These are phyloP conservation scores for Mormyrops attenuatus DNA, from an alignment of 2,797 vertebrate genomes.

Conservation along the genomic window DNA sequence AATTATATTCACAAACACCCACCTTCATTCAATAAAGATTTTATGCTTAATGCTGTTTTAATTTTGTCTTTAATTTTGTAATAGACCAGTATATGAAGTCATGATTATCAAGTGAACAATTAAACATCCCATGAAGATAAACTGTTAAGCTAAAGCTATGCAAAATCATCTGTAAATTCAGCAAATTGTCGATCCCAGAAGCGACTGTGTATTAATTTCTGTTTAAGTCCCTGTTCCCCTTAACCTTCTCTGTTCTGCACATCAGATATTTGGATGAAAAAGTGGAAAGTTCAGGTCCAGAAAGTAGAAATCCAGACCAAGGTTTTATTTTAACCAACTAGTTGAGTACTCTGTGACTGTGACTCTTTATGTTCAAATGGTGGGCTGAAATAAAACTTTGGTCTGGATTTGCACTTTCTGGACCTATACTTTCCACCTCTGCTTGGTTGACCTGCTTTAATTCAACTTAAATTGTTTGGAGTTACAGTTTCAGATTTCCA, in stretches of 20 bases:
- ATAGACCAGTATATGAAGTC: not conserved
- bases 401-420: not conserved
- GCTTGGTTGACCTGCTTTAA: not conserved
- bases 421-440: not conserved
- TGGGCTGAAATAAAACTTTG: not conserved
- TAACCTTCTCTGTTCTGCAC: not conserved
- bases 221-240: not conserved
- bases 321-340: not conserved
- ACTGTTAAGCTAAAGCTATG: not conserved
- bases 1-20: not conserved
- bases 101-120: conserved; percentile 7
- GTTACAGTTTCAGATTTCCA: not conserved
- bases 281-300: not conserved
- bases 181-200: not conserved
- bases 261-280: not conserved
- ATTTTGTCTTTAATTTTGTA: not conserved
- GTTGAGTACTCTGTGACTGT: not conserved
- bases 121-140: not conserved
- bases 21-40: not conserved
- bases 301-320: not conserved
- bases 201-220: not conserved
- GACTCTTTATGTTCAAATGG: not conserved
- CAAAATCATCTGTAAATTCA: not conserved
- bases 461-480: not conserved
- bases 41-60: not conserved